These are phyloP conservation scores for Bubo bubo DNA, from an alignment of 2,113 vertebrate genomes.

Conservation along the genomic window DNA sequence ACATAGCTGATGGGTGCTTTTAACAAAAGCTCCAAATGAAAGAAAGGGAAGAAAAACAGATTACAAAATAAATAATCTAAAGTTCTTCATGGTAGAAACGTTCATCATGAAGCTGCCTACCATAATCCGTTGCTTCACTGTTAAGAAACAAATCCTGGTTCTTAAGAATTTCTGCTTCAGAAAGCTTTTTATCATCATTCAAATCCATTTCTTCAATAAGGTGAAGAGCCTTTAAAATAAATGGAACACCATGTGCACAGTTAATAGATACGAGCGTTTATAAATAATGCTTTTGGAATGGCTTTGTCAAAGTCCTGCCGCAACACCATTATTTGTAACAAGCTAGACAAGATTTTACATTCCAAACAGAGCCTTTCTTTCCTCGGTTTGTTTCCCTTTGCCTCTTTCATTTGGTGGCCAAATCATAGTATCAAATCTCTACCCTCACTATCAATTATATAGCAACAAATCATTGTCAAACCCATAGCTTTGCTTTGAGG, in stretches of 20 bases:
- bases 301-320: neutral
- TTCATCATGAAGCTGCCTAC: constrained; percentile 84
- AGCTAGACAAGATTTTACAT: neutral
- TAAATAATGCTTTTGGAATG: neutral
- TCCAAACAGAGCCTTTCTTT: neutral
- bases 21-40: neutral
- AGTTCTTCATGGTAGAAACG: constrained; percentile 84
- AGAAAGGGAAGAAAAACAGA: neutral
- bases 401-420: neutral
- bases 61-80: constrained; percentile 59
- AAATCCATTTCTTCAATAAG: constrained; percentile 93
- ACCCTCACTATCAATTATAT: neutral
- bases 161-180: constrained; percentile 86
- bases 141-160: constrained; percentile 91
- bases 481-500: neutral
- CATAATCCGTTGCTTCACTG: constrained; percentile 97
- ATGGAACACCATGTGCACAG: neutral
- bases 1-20: constrained; percentile 1
- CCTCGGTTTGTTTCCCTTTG: neutral
- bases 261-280: neutral
- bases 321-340: neutral
- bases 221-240: constrained; percentile 84
- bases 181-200: constrained; percentile 85
- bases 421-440: neutral
- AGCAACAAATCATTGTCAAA: neutral